These are phyloP conservation scores for Heterodera carotae DNA, from an alignment of 1,140 invertebrate species.

Conservation along the genomic window DNA sequence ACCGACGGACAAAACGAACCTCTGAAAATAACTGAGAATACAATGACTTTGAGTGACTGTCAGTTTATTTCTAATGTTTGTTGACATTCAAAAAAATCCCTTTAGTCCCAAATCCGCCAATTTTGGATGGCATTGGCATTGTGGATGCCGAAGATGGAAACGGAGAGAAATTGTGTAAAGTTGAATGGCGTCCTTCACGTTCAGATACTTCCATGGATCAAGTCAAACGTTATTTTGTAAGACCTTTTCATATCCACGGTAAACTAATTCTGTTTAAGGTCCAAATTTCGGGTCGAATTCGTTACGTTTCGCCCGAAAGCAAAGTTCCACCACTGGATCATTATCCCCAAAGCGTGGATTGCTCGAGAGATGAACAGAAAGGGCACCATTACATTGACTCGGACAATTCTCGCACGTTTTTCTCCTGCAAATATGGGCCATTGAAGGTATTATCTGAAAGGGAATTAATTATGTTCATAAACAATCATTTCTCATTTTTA, in stretches of 20 bases:
- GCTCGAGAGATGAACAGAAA: conserved; percentile 41
- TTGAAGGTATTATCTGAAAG: conserved; percentile 48
- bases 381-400: conserved; percentile 42
- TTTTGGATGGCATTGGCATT: conserved; percentile 50
- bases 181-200: conserved; percentile 47
- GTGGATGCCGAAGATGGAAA: conserved; percentile 39
- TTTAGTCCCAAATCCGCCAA: conserved; percentile 38
- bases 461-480: neutral
- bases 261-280: conserved; percentile 40
- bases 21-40: conserved; percentile 54
- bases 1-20: conserved; percentile 59
- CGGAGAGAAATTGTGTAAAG: conserved; percentile 47
- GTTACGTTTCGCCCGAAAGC: conserved; percentile 33
- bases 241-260: neutral
- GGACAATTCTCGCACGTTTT: conserved; percentile 47
- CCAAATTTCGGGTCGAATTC: conserved; percentile 51
- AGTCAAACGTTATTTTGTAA: conserved; percentile 47
- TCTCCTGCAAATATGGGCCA: conserved; percentile 63
- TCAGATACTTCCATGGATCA: conserved; percentile 25
- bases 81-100: conserved; percentile 9
- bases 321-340: conserved; percentile 18
- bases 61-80: neutral
- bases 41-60: conserved; percentile 49
- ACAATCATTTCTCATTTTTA: conserved; percentile 24
- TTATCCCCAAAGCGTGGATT: conserved; percentile 42